Conservation (phyloP, 2,113 vertebrate genomes). For the Nothoprocta pentlandii region DNA sequence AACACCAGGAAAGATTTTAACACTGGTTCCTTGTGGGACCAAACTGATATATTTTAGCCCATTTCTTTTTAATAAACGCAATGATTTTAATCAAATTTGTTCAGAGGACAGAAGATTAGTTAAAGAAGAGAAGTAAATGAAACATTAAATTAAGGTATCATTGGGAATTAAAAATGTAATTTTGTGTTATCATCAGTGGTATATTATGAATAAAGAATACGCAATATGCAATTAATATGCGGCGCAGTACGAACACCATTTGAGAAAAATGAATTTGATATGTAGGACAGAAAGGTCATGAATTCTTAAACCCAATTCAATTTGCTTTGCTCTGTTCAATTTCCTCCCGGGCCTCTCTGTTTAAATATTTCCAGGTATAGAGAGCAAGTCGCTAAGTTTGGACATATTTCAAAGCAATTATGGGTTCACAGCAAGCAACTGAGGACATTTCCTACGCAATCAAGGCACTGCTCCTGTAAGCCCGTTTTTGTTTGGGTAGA, state of each 20-base stretch:
- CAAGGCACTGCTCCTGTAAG: neutral
- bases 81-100: conserved; percentile 73
- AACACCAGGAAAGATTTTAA: neutral
- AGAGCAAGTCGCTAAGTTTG: neutral
- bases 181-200: conserved; percentile 67
- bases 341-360: neutral
- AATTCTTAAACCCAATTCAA: conserved; percentile 62
- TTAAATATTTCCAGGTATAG: conserved; percentile 25
- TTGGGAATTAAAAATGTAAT: conserved; percentile 74
- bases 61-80: conserved; percentile 66
- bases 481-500: neutral
- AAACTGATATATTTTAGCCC: conserved; percentile 57
- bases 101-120: conserved; percentile 73
- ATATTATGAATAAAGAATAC: conserved; percentile 68
- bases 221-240: conserved; percentile 67
- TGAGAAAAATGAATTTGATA: conserved; percentile 62
- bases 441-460: neutral
- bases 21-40: neutral
- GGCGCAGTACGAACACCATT: conserved; percentile 62
- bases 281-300: conserved; percentile 55
- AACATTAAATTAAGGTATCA: conserved; percentile 75
- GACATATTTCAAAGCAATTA: neutral
- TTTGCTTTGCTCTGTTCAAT: conserved; percentile 32
- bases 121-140: conserved; percentile 67
- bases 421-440: neutral